A percentile compares a stretch with the other conserved stretches of the same genome.
Evolutionary conservation across 2,113 vertebrate genomes (phyloP).

Genomic region (Mesembrinibis cayennensis): DNA sequence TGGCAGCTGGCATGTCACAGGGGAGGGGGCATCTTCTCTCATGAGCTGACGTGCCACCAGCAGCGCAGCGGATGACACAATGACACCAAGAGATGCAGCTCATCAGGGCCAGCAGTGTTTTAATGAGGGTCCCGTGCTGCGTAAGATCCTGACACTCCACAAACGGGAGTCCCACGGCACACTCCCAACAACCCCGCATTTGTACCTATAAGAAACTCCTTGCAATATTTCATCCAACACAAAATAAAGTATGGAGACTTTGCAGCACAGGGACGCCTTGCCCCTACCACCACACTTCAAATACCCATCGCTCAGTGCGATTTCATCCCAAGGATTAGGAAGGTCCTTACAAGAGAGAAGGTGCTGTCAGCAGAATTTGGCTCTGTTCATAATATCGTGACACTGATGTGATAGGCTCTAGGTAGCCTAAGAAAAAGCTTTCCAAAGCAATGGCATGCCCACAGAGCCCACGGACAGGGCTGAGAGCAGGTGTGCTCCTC

Average conservation of each 20-base stretch:
- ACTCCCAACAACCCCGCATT: background rate
- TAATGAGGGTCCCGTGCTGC: background rate
- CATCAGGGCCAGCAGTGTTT: too few species aligned
- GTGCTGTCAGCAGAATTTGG: background rate
- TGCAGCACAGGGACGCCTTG: background rate
- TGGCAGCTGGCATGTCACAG: background rate
- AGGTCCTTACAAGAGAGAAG: background rate
- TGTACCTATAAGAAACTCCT: background rate
- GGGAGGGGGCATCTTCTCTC: background rate
- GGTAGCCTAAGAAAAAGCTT: background rate
- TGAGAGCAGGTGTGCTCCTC: background rate
- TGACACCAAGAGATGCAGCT: background rate
- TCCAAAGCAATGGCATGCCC: background rate
- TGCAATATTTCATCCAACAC: background rate
- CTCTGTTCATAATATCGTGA: background rate
- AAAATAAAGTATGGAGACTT: background rate
- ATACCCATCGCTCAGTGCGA: background rate
- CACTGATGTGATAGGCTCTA: fast-evolving
- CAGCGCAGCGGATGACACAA: background rate
- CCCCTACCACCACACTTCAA: background rate
- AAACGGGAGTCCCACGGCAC: background rate
- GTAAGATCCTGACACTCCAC: background rate
- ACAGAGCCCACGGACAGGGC: fast-evolving
- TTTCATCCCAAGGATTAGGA: background rate
- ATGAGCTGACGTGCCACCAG: background rate